Base-by-base conservation (phyloP, 1,140 invertebrate genomes). In the Apis florea region DNA sequence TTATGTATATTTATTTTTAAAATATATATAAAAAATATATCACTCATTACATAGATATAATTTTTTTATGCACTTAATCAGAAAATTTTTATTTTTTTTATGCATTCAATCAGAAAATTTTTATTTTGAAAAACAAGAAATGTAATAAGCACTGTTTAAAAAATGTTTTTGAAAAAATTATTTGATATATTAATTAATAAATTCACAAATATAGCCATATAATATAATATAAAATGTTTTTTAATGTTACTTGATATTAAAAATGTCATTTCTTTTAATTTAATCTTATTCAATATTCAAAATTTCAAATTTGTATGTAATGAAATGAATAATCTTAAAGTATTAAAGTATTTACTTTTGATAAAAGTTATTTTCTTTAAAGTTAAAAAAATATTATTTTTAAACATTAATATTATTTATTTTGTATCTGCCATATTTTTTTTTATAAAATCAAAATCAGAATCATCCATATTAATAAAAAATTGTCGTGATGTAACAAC, bases 361-460 rank as follows among this genome's bases (percentile, higher is more conserved):
- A 12, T 19, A 51, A 51, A 53, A 68, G 12, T 11, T 6, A 26
- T 0, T 26, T 15, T 58, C 31, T 24, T 40, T 21, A 31, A 59
- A 21, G 2, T 59, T 40, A 40, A 47, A 66, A 15, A 47, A 10
- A 49, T 26, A 61, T n/a, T 51, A 58, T 49, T 69, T 40, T 40
- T 40, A 6, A 8, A 4, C 13, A 21, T 26, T n/a, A 64, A 31
- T n/a, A 53, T 40, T 40, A 40, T 71, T 53, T 49, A 66, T 24
- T 66, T 49, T 82, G 56, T 17, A 15, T 47, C 15, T 21, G 54
- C 19, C 10, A 2, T 0, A 53, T 47, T 10, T 40, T 40, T 73
- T n/a, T 77, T 87, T n/a, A 82, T 58, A 75, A 87, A 87, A 1
- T 81, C 17, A 78, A 87, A 84, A 15, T 31, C 47, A 24, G 19